Conservation (phyloP, 2,888 invertebrate species). For the Lymantria monacha region DNA sequence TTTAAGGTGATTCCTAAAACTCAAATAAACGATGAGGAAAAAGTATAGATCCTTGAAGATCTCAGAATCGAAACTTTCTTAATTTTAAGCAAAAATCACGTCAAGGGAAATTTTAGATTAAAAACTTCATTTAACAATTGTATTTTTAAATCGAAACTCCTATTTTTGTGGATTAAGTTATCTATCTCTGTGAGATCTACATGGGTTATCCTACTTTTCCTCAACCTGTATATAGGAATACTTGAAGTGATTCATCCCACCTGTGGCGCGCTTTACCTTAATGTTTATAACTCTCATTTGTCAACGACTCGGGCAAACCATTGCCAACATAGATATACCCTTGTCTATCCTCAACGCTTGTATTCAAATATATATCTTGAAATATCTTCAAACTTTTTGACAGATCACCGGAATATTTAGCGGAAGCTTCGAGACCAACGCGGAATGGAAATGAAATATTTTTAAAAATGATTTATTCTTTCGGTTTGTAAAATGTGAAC, state of each 20-base stretch:
- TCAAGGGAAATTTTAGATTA: too few species aligned
- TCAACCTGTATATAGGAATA: too few species aligned
- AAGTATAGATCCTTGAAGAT: too few species aligned
- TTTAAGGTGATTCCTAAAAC: too few species aligned
- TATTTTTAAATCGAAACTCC: too few species aligned
- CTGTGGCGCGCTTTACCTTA: conserved; percentile 20
- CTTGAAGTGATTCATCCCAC: conserved; percentile 10
- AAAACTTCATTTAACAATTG: too few species aligned
- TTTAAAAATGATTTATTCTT: conserved; percentile 4
- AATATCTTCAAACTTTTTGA: conserved; percentile 3
- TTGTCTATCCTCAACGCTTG: not conserved
- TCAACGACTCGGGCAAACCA: conserved; percentile 13
- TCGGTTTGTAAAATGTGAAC: conserved; percentile 5
- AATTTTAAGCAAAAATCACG: too few species aligned
- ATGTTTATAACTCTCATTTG: conserved; percentile 27
- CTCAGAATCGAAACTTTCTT: too few species aligned
- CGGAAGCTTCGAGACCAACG: not conserved
- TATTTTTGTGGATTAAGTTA: too few species aligned
- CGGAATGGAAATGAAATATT: conserved; percentile 1
- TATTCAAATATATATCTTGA: not conserved
- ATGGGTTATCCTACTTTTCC: too few species aligned
- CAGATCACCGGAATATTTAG: conserved; percentile 3
- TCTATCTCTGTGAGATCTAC: too few species aligned
- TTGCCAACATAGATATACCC: not conserved
- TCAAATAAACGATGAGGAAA: too few species aligned